These are phyloP conservation scores for Labeo rohita DNA, from an alignment of 2,113 vertebrate species.

Conservation along the genomic window DNA sequence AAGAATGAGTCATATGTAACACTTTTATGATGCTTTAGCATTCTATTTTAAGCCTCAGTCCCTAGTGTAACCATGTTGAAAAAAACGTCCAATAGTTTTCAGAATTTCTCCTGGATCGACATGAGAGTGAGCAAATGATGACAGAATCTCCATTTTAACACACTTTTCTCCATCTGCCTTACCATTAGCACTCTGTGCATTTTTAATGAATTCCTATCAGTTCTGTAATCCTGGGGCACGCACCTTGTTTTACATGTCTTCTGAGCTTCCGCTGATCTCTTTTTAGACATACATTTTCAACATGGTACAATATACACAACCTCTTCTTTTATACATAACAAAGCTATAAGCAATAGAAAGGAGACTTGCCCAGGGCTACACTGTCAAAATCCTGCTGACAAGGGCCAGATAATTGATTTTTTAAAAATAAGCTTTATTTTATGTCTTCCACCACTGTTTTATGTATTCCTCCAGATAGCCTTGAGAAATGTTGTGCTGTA, in stretches of 20 bases:
- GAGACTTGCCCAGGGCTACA: slow-evolving; percentile 41
- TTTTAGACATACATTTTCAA: slow-evolving; percentile 16
- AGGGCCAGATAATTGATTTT: slow-evolving; percentile 47
- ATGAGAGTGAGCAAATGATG: not conserved
- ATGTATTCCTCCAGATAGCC: slow-evolving; percentile 27
- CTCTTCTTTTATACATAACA: slow-evolving; percentile 31
- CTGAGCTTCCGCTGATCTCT: not conserved
- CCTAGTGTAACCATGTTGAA: not conserved
- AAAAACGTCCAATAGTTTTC: not conserved
- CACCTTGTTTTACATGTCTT: not conserved
- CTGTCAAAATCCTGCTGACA: slow-evolving; percentile 25
- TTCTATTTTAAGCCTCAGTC: not conserved
- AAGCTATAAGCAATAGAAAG: slow-evolving; percentile 43
- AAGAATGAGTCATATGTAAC: not conserved
- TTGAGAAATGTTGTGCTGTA: slow-evolving; percentile 39
- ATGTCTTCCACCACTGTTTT: slow-evolving; percentile 33
- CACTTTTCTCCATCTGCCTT: slow-evolving; percentile 16
- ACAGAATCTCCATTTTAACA: not conserved
- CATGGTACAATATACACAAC: not conserved
- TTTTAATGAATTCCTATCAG: slow-evolving; percentile 6
- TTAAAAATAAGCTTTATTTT: slow-evolving; percentile 39
- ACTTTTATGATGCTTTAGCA: not conserved
- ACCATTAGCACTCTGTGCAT: not conserved
- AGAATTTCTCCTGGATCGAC: not conserved
- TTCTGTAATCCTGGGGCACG: not conserved